phyloP scores from a whole-genome alignment of 2,888 invertebrate species.

The Cheilosia variabilis region DNA sequence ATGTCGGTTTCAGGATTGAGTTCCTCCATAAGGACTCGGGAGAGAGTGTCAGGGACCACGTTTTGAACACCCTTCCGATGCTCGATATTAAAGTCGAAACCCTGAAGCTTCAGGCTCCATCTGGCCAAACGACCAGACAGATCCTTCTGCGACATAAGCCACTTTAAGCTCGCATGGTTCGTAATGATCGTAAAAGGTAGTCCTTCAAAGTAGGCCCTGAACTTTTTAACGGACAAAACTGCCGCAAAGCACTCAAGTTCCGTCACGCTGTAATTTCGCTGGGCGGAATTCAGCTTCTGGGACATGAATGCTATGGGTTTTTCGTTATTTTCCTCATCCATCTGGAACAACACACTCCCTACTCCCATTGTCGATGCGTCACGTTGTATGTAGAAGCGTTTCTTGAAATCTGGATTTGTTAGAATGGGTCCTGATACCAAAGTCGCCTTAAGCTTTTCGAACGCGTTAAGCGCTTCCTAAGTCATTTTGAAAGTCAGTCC shows the following conservation, averaged over 20 bases:
- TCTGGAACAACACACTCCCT: background rate
- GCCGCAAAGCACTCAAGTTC: background rate
- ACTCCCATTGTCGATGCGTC: background rate
- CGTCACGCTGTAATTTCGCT: background rate
- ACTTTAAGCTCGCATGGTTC: background rate
- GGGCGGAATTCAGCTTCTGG: no score
- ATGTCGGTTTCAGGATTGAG: background rate
- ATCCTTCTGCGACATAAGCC: background rate
- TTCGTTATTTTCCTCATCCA: background rate
- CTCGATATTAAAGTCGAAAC: no score
- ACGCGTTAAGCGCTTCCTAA: background rate
- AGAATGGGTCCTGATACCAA: background rate
- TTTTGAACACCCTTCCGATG: no score
- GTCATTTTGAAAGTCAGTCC: conserved; percentile 1
- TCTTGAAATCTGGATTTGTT: background rate
- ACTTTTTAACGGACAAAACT: background rate
- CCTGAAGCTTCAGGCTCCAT: background rate
- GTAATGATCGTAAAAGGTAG: background rate
- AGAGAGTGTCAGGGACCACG: background rate
- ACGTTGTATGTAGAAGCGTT: background rate
- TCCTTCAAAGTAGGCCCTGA: background rate
- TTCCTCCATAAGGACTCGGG: background rate
- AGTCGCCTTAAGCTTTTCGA: background rate
- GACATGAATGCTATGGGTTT: no score
- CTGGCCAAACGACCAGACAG: background rate